phyloP scores from a whole-genome alignment of 2,113 vertebrate genomes.

The Cygnus atratus region DNA sequence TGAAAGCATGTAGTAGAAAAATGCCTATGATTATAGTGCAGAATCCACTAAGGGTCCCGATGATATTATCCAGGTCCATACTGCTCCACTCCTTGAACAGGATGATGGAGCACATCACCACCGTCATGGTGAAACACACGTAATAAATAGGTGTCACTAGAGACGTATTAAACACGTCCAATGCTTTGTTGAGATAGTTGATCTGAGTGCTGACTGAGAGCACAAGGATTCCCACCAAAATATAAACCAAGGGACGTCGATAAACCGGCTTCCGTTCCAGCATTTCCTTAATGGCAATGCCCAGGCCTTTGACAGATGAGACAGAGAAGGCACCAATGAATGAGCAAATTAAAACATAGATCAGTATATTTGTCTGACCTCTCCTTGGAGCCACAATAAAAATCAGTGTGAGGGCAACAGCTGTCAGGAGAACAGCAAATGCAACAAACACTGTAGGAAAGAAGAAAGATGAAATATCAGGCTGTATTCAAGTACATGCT shows the following conservation, averaged over 20 bases:
- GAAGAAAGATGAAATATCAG: background rate
- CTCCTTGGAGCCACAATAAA: constrained; percentile 74
- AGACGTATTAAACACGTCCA: constrained; percentile 81
- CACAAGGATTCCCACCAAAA: constrained; percentile 69
- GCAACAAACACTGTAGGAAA: constrained; percentile 74
- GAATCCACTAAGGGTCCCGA: constrained; percentile 82
- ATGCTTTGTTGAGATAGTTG: constrained; percentile 84
- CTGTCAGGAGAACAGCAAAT: constrained; percentile 73
- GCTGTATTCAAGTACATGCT: accelerated
- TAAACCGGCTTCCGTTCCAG: constrained; percentile 72
- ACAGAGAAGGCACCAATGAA: constrained; percentile 84
- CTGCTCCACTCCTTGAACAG: constrained; percentile 84
- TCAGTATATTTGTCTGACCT: constrained; percentile 79
- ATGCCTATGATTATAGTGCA: constrained; percentile 80
- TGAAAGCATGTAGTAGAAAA: constrained; percentile 82
- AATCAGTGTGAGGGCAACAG: constrained; percentile 72
- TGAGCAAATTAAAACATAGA: constrained; percentile 83
- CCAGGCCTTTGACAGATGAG: constrained; percentile 83
- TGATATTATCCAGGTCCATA: constrained; percentile 73
- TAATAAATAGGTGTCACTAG: constrained; percentile 85
- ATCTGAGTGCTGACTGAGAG: constrained; percentile 80
- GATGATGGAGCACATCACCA: constrained; percentile 78
- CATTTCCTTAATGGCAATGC: constrained; percentile 79
- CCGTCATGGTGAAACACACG: constrained; percentile 79
- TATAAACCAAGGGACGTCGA: constrained; percentile 71